Percentiles rank a stretch among this genome's conserved stretches.
Conservation (phyloP, 2,888 invertebrate genomes). For the Melanostoma mellinum region DNA sequence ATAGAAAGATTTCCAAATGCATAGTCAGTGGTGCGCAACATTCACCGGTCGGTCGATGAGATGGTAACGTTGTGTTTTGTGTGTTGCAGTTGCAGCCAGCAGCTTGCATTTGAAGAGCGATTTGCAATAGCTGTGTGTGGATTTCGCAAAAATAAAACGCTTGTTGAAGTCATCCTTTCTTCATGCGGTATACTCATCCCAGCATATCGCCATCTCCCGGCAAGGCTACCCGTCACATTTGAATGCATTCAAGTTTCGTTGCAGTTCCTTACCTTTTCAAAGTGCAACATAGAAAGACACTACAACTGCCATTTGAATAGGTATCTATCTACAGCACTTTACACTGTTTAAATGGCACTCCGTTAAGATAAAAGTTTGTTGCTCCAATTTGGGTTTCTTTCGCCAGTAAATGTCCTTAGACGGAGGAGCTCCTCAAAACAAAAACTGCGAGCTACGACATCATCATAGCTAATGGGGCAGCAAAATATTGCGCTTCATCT, state of each 20-base stretch:
- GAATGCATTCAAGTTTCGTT: conserved; percentile 49
- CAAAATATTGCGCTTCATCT: conserved; percentile 22
- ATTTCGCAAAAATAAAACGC: conserved; percentile 15
- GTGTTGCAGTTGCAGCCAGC: conserved; percentile 25
- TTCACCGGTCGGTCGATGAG: too few relatives aligned
- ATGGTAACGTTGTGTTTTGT: too few relatives aligned
- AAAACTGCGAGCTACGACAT: conserved; percentile 7
- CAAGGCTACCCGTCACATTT: conserved; percentile 54
- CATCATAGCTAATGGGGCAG: conserved; percentile 31
- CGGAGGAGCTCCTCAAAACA: conserved; percentile 8
- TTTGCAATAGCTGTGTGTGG: conserved; percentile 4
- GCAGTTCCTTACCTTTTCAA: conserved; percentile 16
- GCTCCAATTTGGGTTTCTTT: conserved; percentile 39
- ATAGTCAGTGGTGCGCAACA: conserved; percentile 61
- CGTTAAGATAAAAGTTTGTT: conserved; percentile 65
- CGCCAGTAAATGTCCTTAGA: conserved; percentile 12
- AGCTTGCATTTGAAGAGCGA: neutral
- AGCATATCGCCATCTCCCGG: neutral
- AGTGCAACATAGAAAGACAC: conserved; percentile 36
- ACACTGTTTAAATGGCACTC: conserved; percentile 33
- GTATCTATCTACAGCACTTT: conserved; percentile 3
- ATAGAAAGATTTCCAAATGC: conserved; percentile 49
- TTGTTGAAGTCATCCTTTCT: conserved; percentile 7
- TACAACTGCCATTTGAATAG: conserved; percentile 32
- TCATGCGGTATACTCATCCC: neutral